Evolutionary conservation across 1,140 invertebrate species (phyloP), one percentile per base, ranked within the genome.

Genomic region (Ctenoplectra terminalis): DNA sequence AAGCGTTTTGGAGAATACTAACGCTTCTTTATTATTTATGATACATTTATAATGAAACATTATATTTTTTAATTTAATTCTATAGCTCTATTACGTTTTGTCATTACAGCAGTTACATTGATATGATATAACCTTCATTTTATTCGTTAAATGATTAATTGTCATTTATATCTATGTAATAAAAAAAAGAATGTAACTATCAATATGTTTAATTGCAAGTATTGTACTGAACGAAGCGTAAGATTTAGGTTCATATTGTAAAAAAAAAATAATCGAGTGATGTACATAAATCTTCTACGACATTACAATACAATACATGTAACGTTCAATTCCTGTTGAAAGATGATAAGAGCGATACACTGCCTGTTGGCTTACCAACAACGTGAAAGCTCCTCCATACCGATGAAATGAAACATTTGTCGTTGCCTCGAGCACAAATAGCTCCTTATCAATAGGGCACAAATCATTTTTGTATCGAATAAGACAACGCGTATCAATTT

Each of bases 391-490:
- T 73, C 71, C 71, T 60, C 40, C 20, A 26, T 50, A 63, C 46
- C 40, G 43, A 74, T 34, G 29, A 37, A 63, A 48, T 52, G 58
- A 74, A 48, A 66, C 34, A 43, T 66, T 78, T 69, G 69, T 37
- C 46, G 31, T 70, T 73, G 76, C 40, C 77, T 78, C 70, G 52
- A 64, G 46, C 46, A 52, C 29, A 20, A 40, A 37, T 40, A 50
- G 60, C 48, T 67, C 46, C 26, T 67, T 79, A 80, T 74, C 50
- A 60, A 85, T 83, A 63, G 63, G 77, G 79, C 69, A 72, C 70
- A 66, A 85, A 73, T 83, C 56, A 56, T 83, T 83, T 81, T 80
- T 85, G 54, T 83, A 85, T 83, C 64, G 8, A 78, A 66, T 31
- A 72, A 67, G 46, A 71, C 29, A 61, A 83, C 15, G 48, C 70